Evolutionary conservation across 1,140 invertebrate genomes (phyloP), one percentile per base, ranked within the genome.

Genomic region (Centruroides sculpturatus): DNA sequence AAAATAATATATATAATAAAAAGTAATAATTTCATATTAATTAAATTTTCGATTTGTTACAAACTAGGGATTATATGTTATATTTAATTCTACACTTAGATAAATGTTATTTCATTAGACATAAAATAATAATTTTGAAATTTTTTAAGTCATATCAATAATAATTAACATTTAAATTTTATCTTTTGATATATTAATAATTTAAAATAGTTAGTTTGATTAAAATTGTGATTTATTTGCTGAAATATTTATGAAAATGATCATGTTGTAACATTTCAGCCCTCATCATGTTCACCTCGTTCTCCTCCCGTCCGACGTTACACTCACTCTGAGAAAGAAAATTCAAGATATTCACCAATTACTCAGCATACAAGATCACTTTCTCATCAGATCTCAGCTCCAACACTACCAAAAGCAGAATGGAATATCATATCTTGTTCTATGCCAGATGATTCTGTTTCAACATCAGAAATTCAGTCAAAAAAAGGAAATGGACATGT

Each of bases 371-470:
- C 55, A 54, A 57, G 59, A 36, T 35, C 63, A 46, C 49, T 65
- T n/a, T 61, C 60, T 12, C 64, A 65, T 61, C 64, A 65, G 55
- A 48, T 59, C 52, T 65, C 60, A 35, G 58, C 61, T 23, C 61
- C 64, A 36, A 47, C 48, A 10, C 48, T 65, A 48, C 64, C 64
- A 36, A 12, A 47, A 13, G 13, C n/a, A 47, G 13, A 13, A 5
- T 34, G 35, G 35, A 36, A 56, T 47, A 36, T 41, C 5, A 12
- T 34, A 5, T 6, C 46, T 34, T 23, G 35, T 47, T n/a, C 12
- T 41, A 12, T 34, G 55, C 12, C n/a, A 34, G n/a, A 53, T 36
- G 41, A 41, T 41, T 6, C 41, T 41, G 3, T 53, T 23, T 8
- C 51, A 36, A 6, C 23, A 36, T 36, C 51, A 34, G 23, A 34